Evolutionary conservation across 2,888 invertebrate genomes (phyloP).

Genomic region (Polyploca ridens): DNA sequence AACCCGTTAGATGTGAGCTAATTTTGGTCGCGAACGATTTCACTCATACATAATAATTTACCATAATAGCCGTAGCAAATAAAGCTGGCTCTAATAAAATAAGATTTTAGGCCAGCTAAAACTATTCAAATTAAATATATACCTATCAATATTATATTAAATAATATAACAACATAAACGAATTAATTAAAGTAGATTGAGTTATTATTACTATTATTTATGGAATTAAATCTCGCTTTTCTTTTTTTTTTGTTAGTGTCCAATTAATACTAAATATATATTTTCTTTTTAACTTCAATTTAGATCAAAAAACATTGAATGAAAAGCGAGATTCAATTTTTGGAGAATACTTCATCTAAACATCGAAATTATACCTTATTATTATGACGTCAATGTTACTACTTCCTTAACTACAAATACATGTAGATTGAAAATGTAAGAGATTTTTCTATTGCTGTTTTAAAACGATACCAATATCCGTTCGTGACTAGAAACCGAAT

Average conservation of each 20-base stretch:
- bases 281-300: too few relatives aligned
- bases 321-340: background rate
- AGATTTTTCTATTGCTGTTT: background rate
- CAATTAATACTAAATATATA: too few relatives aligned
- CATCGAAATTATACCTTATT: constrained; percentile 7
- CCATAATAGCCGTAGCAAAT: background rate
- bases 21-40: background rate
- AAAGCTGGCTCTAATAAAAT: background rate
- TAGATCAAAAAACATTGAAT: background rate
- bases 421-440: background rate
- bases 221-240: background rate
- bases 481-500: background rate
- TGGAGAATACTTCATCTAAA: background rate
- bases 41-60: background rate
- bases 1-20: background rate
- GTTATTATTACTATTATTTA: background rate
- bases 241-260: background rate
- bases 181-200: background rate
- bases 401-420: constrained; percentile 2
- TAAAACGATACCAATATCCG: background rate
- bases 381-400: background rate
- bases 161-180: background rate
- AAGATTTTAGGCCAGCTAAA: background rate
- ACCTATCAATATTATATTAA: background rate
- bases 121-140: background rate